Percentiles rank a stretch among this genome's conserved stretches.
Evolutionary conservation across 37 sponge, comb jelly and placozoan species (phyloP).

Genomic region (Tethya wilhelma): DNA sequence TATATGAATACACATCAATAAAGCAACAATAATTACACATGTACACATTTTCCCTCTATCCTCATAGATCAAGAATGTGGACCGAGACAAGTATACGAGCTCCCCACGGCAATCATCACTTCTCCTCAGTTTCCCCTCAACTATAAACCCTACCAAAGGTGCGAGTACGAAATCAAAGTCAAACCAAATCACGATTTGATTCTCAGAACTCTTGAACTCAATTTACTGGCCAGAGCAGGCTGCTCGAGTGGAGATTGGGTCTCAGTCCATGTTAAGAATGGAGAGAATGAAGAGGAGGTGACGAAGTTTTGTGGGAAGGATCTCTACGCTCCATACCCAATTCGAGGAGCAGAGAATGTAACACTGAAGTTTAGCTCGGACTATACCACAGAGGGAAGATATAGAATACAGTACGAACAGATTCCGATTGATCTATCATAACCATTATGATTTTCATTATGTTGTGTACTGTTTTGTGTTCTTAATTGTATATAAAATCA

Average conservation of each 20-base stretch:
- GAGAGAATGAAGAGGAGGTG: background rate
- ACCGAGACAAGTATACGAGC: conserved; percentile 30
- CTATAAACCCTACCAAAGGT: conserved; percentile 37
- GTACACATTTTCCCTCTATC: background rate
- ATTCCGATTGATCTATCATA: no score
- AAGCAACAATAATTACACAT: background rate
- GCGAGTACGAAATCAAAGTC: conserved; percentile 43
- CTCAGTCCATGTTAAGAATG: background rate
- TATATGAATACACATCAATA: background rate
- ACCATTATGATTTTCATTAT: no score
- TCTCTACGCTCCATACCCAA: conserved; percentile 6
- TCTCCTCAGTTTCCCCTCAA: conserved; percentile 66
- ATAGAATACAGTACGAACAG: conserved; percentile 37
- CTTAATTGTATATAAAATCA: background rate
- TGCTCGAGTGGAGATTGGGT: conserved; percentile 42
- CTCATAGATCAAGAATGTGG: conserved; percentile 55
- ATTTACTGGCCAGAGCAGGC: conserved; percentile 27
- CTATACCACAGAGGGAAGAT: conserved; percentile 25
- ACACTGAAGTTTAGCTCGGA: conserved; percentile 45
- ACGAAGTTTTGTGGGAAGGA: conserved; percentile 24
- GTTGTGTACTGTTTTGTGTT: no score
- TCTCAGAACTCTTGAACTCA: conserved; percentile 25
- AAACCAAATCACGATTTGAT: conserved; percentile 9
- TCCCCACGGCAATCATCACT: conserved; percentile 43
- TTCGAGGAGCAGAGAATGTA: background rate